phyloP scores from a whole-genome alignment of 2,113 vertebrate genomes.

The Pelecanus crispus region DNA sequence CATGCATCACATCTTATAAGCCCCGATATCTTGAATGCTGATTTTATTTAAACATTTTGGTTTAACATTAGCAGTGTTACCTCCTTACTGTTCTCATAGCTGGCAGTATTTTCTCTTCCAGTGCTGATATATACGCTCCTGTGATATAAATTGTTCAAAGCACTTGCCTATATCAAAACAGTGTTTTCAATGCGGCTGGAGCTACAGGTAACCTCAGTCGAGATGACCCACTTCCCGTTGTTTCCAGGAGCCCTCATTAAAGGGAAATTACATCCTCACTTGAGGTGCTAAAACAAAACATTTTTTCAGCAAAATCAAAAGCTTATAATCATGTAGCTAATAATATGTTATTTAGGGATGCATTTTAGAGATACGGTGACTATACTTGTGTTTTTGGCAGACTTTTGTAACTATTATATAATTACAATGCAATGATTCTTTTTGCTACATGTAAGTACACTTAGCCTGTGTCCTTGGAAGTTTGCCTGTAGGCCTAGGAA shows the following conservation, averaged over 20 bases:
- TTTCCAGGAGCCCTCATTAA: neutral
- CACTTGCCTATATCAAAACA: neutral
- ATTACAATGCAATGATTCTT: neutral
- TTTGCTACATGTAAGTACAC: neutral
- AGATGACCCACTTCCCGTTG: neutral
- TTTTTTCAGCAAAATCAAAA: neutral
- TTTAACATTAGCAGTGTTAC: neutral
- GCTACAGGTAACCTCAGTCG: neutral
- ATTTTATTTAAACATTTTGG: neutral
- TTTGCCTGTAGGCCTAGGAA: constrained; percentile 3
- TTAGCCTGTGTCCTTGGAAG: constrained; percentile 13
- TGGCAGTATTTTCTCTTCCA: neutral
- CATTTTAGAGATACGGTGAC: neutral
- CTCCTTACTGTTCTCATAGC: neutral
- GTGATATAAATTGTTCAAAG: neutral
- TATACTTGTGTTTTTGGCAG: neutral
- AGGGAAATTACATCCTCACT: rapidly evolving
- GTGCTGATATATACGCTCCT: neutral
- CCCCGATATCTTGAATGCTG: neutral
- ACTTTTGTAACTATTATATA: neutral
- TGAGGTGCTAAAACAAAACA: neutral
- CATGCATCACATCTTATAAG: neutral
- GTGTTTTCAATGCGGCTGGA: neutral
- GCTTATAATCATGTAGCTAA: neutral
- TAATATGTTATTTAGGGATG: neutral